A percentile compares a stretch with the other conserved stretches of the same genome.
Conservation (phyloP, 2,113 vertebrate species). For the Dasypus novemcinctus region DNA sequence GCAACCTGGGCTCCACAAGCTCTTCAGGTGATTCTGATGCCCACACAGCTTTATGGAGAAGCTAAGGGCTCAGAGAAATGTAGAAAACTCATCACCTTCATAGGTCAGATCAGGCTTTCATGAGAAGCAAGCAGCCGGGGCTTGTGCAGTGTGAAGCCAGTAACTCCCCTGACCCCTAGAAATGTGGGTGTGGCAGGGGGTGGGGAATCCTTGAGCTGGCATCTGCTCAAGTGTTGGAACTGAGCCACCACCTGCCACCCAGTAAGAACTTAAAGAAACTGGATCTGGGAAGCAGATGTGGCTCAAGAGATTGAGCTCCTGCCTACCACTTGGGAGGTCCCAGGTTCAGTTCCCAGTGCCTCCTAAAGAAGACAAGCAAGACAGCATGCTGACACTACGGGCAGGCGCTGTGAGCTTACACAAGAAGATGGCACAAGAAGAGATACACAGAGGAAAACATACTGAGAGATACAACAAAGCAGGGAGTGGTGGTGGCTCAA, state of each 20-base stretch:
- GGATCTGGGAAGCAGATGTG: too few relatives aligned
- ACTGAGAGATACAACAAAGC: too few relatives aligned
- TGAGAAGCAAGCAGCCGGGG: background rate
- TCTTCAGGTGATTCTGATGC: background rate
- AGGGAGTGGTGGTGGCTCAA: too few relatives aligned
- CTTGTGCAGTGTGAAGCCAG: background rate
- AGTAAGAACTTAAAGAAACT: too few relatives aligned
- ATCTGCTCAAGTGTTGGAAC: background rate
- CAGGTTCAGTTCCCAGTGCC: too few relatives aligned
- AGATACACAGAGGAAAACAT: too few relatives aligned
- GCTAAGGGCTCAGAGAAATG: background rate
- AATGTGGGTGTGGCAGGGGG: rapidly evolving
- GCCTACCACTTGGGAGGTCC: too few relatives aligned
- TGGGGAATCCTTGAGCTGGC: background rate
- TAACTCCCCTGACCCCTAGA: background rate
- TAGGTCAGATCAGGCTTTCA: background rate
- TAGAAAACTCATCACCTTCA: background rate
- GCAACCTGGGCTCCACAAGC: background rate
- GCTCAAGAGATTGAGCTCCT: too few relatives aligned
- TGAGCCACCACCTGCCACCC: background rate
- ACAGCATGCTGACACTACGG: too few relatives aligned
- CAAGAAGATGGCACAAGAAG: too few relatives aligned
- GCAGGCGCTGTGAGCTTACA: too few relatives aligned
- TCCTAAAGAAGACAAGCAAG: too few relatives aligned
- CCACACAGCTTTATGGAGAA: background rate